phyloP scores from a whole-genome alignment of 92 coral and sea anemone species.

The Bergia sp. region DNA sequence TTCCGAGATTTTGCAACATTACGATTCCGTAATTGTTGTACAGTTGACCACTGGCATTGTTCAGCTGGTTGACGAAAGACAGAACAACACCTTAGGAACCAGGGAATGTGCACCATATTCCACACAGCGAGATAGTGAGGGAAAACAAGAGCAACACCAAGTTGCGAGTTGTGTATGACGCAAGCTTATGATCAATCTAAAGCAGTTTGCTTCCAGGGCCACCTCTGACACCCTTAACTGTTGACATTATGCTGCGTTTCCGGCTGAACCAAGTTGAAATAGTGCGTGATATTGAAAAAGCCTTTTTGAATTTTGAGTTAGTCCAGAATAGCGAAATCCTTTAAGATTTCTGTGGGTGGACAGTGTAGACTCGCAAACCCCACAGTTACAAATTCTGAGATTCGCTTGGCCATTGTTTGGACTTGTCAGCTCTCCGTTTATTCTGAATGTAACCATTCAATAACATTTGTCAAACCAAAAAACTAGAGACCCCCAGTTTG shows the following conservation, averaged over 20 bases:
- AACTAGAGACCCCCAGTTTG: conserved; percentile 38
- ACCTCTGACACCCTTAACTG: conserved; percentile 24
- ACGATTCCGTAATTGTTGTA: too few relatives aligned
- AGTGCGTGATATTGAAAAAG: conserved; percentile 24
- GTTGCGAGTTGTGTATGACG: conserved; percentile 15
- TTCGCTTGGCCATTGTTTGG: conserved; percentile 45
- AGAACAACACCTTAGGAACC: not conserved
- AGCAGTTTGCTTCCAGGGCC: conserved; percentile 23
- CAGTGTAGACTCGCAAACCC: conserved; percentile 25
- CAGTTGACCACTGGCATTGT: conserved; percentile 21
- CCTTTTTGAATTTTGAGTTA: conserved; percentile 42
- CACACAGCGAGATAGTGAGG: conserved; percentile 51
- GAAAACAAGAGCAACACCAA: conserved; percentile 27
- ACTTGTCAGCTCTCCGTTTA: conserved; percentile 22
- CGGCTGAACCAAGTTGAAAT: not conserved
- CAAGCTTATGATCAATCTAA: not conserved
- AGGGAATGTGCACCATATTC: conserved; percentile 39
- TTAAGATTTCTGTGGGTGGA: conserved; percentile 42
- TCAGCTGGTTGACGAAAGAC: conserved; percentile 5
- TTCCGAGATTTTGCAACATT: too few relatives aligned
- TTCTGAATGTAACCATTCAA: not conserved
- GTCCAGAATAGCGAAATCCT: conserved; percentile 3
- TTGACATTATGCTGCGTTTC: conserved; percentile 23
- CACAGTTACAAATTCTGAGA: conserved; percentile 26
- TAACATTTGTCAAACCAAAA: conserved; percentile 31